Base-by-base conservation (phyloP, 2,797 vertebrate genomes). In the Hydrolagus colliei region DNA sequence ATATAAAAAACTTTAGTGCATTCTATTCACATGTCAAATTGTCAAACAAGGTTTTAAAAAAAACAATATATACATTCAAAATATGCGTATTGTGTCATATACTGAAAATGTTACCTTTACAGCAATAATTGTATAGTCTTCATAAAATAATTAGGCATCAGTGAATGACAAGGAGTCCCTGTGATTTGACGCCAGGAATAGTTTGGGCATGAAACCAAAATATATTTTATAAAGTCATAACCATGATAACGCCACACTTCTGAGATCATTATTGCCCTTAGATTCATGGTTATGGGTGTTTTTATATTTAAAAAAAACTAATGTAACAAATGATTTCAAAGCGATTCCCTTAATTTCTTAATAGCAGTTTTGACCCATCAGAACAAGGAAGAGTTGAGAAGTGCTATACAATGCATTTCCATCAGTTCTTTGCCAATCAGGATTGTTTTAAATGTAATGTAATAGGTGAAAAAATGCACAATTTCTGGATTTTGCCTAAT, bases 21-120 rank as follows among this genome's bases (percentile, higher is more conserved):
- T 84, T 84, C 32, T 41, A 71, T 68, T 84, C 27, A 16, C 27
- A 71, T 52, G 41, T 52, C 41, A 52, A 52, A 52, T 52, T 52
- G 41, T 84, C 65, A 84, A 84, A 84, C 65, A 22, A 71, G 62
- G 52, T 68, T 84, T 68, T 84, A 84, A 65, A 82, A 84, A 68
- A 27, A 20, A 32, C 18, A 35, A 71, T 68, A 84, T 22, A 84
- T 32, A 71, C 68, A 82, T 82, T 82, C 63, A 82, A 62, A 68
- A 71, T 41, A 68, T 71, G 27, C 11, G 65, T 16, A 71, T 84
- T 84, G 32, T 84, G 27, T 32, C 65, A 41, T 7, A 32, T 65
- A 35, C 52, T 11, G 79, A 52, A 22, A 80, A 80, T 65, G 2
- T 1, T 82, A 68, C 22, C 65, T 80, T 67, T 27, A 80, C 61